Conservation (phyloP, 2,113 vertebrate species). For the Paramisgurnus dabryanus region DNA sequence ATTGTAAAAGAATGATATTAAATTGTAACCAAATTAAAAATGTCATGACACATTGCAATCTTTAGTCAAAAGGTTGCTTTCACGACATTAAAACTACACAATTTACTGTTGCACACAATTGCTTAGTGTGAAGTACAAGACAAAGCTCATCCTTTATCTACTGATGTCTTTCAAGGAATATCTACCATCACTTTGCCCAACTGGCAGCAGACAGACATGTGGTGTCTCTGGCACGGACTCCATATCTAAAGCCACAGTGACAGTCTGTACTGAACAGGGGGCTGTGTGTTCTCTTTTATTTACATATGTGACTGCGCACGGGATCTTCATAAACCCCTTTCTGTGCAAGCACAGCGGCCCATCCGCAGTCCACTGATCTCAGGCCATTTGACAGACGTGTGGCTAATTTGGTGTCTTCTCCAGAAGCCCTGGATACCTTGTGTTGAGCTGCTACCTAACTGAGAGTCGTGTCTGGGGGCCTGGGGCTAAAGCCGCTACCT, state of each 20-base stretch:
- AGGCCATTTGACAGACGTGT: constrained; percentile 64
- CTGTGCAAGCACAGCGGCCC: constrained; percentile 60
- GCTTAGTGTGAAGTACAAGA: too few species aligned
- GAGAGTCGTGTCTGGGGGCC: constrained; percentile 42
- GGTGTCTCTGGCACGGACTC: constrained; percentile 63
- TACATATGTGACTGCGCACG: constrained; percentile 62
- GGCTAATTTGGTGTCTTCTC: constrained; percentile 60
- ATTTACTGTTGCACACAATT: too few species aligned
- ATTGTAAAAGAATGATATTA: neutral
- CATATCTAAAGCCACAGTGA: constrained; percentile 34
- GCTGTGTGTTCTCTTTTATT: constrained; percentile 55
- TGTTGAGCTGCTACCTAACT: constrained; percentile 19
- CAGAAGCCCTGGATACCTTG: constrained; percentile 37
- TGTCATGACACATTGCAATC: neutral
- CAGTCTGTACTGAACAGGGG: constrained; percentile 73
- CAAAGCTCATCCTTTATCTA: too few species aligned
- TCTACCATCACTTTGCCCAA: neutral
- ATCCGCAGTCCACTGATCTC: constrained; percentile 49
- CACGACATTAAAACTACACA: too few species aligned
- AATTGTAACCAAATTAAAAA: neutral
- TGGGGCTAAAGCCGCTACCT: constrained; percentile 33
- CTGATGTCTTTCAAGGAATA: neutral
- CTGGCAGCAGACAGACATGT: constrained; percentile 56
- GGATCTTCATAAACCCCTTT: constrained; percentile 2
- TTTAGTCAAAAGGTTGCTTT: neutral